A percentile compares a stretch with the other conserved stretches of the same genome.
phyloP scores from a whole-genome alignment of 64 coral and sea anemone genomes.

The Astreopora myriophthalma region DNA sequence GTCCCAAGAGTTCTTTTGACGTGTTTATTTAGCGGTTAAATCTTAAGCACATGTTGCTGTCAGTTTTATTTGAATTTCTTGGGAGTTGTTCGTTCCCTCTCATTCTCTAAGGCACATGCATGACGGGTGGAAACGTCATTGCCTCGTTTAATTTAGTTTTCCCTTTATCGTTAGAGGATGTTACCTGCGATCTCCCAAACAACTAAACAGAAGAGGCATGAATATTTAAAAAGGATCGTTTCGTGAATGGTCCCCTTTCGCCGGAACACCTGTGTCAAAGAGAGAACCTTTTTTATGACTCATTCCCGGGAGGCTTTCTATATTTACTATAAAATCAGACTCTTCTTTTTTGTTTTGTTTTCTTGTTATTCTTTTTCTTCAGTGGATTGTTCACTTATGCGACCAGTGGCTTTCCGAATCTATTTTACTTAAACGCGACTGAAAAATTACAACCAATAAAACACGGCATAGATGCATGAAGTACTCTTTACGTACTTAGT shows the following conservation, averaged over 20 bases:
- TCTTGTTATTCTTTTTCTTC: neutral
- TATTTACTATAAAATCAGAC: neutral
- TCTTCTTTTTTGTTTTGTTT: neutral
- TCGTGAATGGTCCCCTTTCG: neutral
- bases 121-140: conserved; percentile 18
- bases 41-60: neutral
- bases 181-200: conserved; percentile 31
- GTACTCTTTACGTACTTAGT: conserved; percentile 12
- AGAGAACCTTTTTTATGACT: neutral
- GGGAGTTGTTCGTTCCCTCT: conserved; percentile 13
- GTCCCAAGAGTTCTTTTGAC: neutral
- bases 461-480: conserved; percentile 20
- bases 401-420: neutral
- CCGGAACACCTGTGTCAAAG: conserved; percentile 45
- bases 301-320: neutral
- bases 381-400: neutral
- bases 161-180: conserved; percentile 8
- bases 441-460: conserved; percentile 37
- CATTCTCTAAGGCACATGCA: conserved; percentile 5
- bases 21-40: conserved; percentile 13
- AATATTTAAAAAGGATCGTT: conserved; percentile 42
- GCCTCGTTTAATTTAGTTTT: conserved; percentile 38
- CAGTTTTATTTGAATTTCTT: conserved; percentile 15
- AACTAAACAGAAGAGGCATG: conserved; percentile 34
- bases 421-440: neutral